A percentile compares a stretch with the other conserved stretches of the same genome.
Conservation (phyloP, 1,140 invertebrate genomes). For the Dendrolimus kikuchii region DNA sequence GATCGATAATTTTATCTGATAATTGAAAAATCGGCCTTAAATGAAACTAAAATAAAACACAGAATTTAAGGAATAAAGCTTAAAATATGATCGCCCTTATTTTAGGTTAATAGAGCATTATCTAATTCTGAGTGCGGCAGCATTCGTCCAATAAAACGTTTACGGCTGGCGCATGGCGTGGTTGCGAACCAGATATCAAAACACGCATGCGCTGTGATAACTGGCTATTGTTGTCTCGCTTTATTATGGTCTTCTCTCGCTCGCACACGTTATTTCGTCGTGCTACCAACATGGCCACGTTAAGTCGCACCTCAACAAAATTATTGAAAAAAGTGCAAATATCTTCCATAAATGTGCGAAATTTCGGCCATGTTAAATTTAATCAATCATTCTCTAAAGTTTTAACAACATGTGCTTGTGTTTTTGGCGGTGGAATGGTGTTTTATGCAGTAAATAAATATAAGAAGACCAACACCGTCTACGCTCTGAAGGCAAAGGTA, state of each 20-base stretch:
- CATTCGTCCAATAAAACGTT: too few species aligned
- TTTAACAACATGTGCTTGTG: slow-evolving; percentile 54
- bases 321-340: slow-evolving; percentile 50
- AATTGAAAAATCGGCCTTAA: too few species aligned
- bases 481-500: slow-evolving; percentile 63
- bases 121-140: too few species aligned
- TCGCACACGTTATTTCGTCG: slow-evolving; percentile 45
- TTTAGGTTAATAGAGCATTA: too few species aligned
- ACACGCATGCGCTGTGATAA: slow-evolving; percentile 24
- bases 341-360: slow-evolving; percentile 38
- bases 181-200: background rate
- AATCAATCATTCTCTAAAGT: slow-evolving; percentile 40
- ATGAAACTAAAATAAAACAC: too few species aligned
- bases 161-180: too few species aligned
- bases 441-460: slow-evolving; percentile 45
- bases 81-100: too few species aligned
- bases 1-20: too few species aligned
- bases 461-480: slow-evolving; percentile 38
- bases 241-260: slow-evolving; percentile 18
- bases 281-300: slow-evolving; percentile 60
- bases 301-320: slow-evolving; percentile 48
- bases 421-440: slow-evolving; percentile 41
- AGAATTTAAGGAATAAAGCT: too few species aligned
- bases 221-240: slow-evolving; percentile 12
- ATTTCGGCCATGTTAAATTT: slow-evolving; percentile 39